Evolutionary conservation across 1,140 invertebrate species (phyloP), one percentile per base, ranked within the genome.

Genomic region (Nymphalis io): DNA sequence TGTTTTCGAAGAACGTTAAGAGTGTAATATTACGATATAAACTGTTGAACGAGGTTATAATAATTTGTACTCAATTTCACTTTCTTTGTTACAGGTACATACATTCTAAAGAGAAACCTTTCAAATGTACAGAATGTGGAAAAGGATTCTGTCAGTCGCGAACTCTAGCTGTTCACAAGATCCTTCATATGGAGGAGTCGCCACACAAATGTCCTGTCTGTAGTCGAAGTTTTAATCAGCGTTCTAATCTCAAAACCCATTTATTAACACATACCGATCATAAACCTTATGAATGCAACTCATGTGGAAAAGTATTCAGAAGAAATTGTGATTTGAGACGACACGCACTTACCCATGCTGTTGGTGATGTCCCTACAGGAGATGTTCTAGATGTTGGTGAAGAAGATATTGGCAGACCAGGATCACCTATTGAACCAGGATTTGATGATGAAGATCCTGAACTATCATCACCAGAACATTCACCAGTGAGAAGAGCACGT

Each of bases 61-160:
- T 70, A 71, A 59, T 20, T 48, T 67, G 15, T 46, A 77, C 70
- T 81, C 23, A 84, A 73, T 79, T 77, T 76, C n/a, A 70, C 70
- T 85, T 84, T 85, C 65, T 85, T 87, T 87, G 73, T 94, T 94
- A 27, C 93, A 99, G 98, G 93, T 99, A 98, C 87, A 99, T 98
- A 73, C 98, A 99, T 91, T 97, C 96, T 33, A 99, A 98, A 91
- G 98, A 99, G 89, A 99, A 99, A 84, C 98, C 98, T 0, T 99
- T 98, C 93, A 98, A 98, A 92, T 99, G 98, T 88, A 95, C 94
- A 16, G 97, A 98, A 89, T 99, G 98, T 84, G 97, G 97, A 59
- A 99, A 99, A 92, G 98, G 98, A 13, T 99, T 99, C 93, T 99
- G 98, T 85, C 98, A 99, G 83, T 97, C 96, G 16, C 93, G 98